Percentiles rank a stretch among this genome's conserved stretches.
phyloP scores from a whole-genome alignment of 2,888 invertebrate species.

The Trissolcus japonicus region DNA sequence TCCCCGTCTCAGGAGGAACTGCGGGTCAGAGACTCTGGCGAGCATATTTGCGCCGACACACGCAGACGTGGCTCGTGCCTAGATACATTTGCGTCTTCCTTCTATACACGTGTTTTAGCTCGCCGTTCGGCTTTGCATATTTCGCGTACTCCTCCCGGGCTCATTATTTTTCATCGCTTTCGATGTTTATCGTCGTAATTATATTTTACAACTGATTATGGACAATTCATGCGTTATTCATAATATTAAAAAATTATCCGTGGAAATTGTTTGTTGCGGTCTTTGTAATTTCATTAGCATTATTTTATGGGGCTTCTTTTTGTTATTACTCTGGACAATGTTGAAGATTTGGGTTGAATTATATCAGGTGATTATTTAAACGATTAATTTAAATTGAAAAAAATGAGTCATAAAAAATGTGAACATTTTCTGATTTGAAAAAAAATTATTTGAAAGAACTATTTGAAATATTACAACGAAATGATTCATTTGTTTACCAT shows the following conservation, averaged over 20 bases:
- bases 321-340: too few species aligned
- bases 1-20: constrained; percentile 67
- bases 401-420: too few species aligned
- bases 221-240: constrained; percentile 17
- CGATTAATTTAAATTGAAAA: too few species aligned
- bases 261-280: too few species aligned
- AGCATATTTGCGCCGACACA: constrained; percentile 67
- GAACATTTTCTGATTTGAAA: too few species aligned
- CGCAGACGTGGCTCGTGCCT: constrained; percentile 73
- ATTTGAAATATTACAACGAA: too few species aligned
- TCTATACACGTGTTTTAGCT: constrained; percentile 37
- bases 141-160: constrained; percentile 20
- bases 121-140: constrained; percentile 37
- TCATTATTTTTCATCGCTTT: constrained; percentile 38
- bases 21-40: constrained; percentile 73
- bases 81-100: constrained; percentile 70
- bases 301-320: too few species aligned
- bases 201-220: constrained; percentile 3
- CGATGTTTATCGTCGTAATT: constrained; percentile 35
- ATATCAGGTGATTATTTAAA: too few species aligned
- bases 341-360: too few species aligned
- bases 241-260: background rate
- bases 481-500: too few species aligned
- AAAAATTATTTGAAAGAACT: too few species aligned
- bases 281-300: too few species aligned